Evolutionary conservation across 2,113 vertebrate genomes (phyloP).

Genomic region (Hippocampus comes): DNA sequence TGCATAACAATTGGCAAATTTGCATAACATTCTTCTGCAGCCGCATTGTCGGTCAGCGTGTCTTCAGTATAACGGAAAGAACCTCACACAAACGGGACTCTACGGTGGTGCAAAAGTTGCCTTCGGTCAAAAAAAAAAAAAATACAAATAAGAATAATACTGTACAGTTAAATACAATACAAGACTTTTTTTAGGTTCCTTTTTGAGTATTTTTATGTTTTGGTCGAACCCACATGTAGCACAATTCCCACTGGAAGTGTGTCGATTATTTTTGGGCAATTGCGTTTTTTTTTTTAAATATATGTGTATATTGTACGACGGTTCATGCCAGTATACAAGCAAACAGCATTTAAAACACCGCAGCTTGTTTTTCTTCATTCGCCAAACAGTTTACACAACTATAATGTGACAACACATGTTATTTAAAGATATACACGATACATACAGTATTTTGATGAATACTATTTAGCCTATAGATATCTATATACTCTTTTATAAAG

Average conservation of each 20-base stretch:
- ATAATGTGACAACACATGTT: conserved; percentile 15
- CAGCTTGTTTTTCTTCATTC: conserved; percentile 51
- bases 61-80: not conserved
- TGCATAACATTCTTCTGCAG: conserved; percentile 16
- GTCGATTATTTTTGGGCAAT: conserved; percentile 35
- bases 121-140: not conserved
- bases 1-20: conserved; percentile 18
- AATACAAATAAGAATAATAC: not conserved
- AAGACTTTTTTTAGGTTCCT: not conserved
- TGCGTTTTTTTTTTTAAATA: conserved; percentile 28
- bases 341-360: conserved; percentile 50
- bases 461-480: conserved; percentile 70
- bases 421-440: conserved; percentile 68
- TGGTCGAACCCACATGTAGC: not conserved
- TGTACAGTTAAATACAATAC: too few relatives aligned
- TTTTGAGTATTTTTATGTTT: not conserved
- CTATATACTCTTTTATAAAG: conserved; percentile 77
- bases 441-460: conserved; percentile 64
- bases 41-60: not conserved
- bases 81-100: not conserved
- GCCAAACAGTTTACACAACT: conserved; percentile 46
- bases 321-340: conserved; percentile 52
- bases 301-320: conserved; percentile 53
- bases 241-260: not conserved
- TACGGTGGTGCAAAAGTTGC: not conserved